Evolutionary conservation across 2,797 vertebrate species (phyloP).

Genomic region (Dendrocincla tyrannina): DNA sequence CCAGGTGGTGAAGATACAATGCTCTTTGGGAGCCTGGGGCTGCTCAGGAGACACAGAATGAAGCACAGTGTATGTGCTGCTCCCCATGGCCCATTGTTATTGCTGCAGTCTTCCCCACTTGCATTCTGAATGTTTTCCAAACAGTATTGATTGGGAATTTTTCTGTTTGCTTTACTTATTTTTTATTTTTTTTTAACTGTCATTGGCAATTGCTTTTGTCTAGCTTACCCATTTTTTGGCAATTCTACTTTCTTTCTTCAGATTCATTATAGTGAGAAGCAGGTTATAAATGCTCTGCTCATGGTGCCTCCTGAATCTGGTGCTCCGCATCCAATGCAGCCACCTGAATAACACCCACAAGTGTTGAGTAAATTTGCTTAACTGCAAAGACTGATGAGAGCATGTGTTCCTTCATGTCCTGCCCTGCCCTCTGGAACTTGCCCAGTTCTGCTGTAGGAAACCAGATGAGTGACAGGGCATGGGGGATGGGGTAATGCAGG

Average conservation of each 20-base stretch:
- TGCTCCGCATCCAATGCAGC: neutral
- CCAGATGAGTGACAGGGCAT: neutral
- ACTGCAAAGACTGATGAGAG: neutral
- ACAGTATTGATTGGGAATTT: neutral
- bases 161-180: neutral
- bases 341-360: neutral
- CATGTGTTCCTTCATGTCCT: neutral
- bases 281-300: neutral
- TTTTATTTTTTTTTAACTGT: neutral
- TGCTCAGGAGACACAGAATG: neutral
- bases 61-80: accelerated
- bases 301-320: neutral
- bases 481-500: neutral
- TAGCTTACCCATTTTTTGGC: neutral
- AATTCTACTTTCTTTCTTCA: neutral
- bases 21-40: neutral
- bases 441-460: neutral
- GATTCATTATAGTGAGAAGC: neutral
- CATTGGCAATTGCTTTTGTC: neutral
- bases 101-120: neutral
- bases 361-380: neutral
- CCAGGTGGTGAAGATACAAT: accelerated
- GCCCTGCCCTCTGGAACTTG: neutral
- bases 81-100: neutral
- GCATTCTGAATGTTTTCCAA: neutral